These are phyloP conservation scores for Okapia johnstoni DNA, from an alignment of 2,113 vertebrate species.

Conservation along the genomic window DNA sequence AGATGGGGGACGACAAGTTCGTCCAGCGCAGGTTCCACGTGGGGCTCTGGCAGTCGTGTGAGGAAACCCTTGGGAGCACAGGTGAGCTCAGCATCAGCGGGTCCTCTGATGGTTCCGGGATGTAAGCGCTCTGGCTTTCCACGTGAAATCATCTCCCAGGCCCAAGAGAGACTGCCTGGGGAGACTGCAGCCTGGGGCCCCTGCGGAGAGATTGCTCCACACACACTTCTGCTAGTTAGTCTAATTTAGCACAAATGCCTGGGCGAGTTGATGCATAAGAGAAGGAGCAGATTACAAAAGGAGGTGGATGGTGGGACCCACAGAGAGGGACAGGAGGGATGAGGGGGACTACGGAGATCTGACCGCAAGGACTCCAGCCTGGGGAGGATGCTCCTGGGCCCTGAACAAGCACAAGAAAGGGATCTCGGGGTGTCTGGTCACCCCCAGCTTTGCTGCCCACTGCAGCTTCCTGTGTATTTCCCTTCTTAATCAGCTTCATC, in stretches of 20 bases:
- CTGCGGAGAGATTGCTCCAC: rapidly evolving
- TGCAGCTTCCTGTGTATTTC: background rate
- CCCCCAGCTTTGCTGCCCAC: background rate
- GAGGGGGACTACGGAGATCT: rapidly evolving
- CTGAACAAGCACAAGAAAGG: background rate
- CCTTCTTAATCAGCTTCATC: background rate
- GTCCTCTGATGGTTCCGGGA: background rate
- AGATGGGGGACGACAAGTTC: constrained; percentile 91
- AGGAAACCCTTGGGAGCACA: constrained; percentile 84
- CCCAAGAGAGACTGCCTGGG: background rate
- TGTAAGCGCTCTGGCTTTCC: background rate
- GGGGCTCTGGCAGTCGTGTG: constrained; percentile 94
- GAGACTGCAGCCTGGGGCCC: background rate
- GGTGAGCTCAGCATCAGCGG: constrained; percentile 73
- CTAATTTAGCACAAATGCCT: background rate
- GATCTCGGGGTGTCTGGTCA: rapidly evolving
- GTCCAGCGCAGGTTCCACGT: constrained; percentile 87
- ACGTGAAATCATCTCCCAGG: rapidly evolving
- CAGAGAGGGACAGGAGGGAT: background rate
- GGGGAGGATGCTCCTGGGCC: background rate
- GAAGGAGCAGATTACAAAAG: background rate
- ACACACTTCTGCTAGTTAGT: background rate
- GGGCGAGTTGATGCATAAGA: background rate
- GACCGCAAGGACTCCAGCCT: background rate
- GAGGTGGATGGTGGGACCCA: background rate